phyloP scores from a whole-genome alignment of 2,888 invertebrate genomes.

The Nomada flava region DNA sequence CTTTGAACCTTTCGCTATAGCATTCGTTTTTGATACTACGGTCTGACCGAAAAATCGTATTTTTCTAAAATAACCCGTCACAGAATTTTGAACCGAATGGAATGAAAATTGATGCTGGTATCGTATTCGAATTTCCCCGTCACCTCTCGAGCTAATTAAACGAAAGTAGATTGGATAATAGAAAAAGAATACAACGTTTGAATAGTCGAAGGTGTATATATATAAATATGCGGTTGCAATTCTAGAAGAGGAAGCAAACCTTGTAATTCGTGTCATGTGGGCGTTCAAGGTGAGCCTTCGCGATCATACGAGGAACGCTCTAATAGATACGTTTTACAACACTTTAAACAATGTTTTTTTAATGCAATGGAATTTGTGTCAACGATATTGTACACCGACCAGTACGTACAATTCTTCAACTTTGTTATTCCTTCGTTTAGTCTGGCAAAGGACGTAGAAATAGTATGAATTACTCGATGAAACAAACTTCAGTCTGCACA shows the following conservation, averaged over 20 bases:
- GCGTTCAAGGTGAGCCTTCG: slow-evolving; percentile 57
- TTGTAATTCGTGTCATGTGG: slow-evolving; percentile 59
- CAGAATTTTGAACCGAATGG: background rate
- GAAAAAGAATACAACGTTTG: background rate
- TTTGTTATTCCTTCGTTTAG: background rate
- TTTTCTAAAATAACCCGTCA: too few relatives aligned
- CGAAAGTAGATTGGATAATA: background rate
- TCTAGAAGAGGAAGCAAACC: slow-evolving; percentile 62
- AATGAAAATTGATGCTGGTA: background rate
- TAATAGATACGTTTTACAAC: slow-evolving; percentile 45
- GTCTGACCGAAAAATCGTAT: too few relatives aligned
- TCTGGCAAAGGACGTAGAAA: background rate
- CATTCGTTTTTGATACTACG: too few relatives aligned
- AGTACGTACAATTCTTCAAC: too few relatives aligned
- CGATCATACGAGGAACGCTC: slow-evolving; percentile 49
- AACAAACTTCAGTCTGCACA: too few relatives aligned
- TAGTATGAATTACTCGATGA: background rate
- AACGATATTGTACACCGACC: background rate
- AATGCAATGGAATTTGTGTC: slow-evolving; percentile 26
- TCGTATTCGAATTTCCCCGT: background rate
- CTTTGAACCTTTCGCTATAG: too few relatives aligned
- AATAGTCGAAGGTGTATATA: slow-evolving; percentile 26
- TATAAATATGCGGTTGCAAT: slow-evolving; percentile 48
- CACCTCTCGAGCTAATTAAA: background rate
- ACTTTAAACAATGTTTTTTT: slow-evolving; percentile 23